phyloP scores from a whole-genome alignment of 2,888 invertebrate genomes.

The Diplolepis rosae region DNA sequence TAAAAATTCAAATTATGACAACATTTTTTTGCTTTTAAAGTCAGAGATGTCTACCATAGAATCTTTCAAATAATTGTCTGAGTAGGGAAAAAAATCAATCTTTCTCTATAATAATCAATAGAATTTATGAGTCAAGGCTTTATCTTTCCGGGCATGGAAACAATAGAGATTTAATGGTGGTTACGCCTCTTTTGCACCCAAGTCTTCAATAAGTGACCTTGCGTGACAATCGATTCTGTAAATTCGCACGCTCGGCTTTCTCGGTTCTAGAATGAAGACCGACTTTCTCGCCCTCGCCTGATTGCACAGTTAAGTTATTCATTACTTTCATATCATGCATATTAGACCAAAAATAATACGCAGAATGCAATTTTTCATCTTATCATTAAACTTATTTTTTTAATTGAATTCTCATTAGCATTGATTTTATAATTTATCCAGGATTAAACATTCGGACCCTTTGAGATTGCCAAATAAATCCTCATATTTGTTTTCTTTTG shows the following conservation, averaged over 20 bases:
- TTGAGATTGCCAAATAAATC: too few relatives aligned
- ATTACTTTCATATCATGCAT: constrained; percentile 18
- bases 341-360: neutral
- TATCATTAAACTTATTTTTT: neutral
- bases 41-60: too few relatives aligned
- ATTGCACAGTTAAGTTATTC: constrained; percentile 15
- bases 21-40: too few relatives aligned
- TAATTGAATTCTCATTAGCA: neutral
- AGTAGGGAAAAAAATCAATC: too few relatives aligned
- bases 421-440: neutral
- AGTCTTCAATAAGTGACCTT: constrained; percentile 27
- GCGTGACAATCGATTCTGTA: constrained; percentile 26
- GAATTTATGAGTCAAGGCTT: constrained; percentile 23
- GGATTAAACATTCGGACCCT: too few relatives aligned
- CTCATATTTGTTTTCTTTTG: neutral
- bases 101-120: neutral
- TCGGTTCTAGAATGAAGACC: neutral
- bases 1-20: too few relatives aligned
- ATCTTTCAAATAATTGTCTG: too few relatives aligned
- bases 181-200: constrained; percentile 19
- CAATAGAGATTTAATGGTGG: constrained; percentile 13
- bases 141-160: constrained; percentile 18
- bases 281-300: constrained; percentile 25
- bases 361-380: neutral
- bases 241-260: constrained; percentile 34